Evolutionary conservation across 2,888 invertebrate genomes (phyloP), one percentile per base, ranked within the genome.

Genomic region (Philereme transversata): DNA sequence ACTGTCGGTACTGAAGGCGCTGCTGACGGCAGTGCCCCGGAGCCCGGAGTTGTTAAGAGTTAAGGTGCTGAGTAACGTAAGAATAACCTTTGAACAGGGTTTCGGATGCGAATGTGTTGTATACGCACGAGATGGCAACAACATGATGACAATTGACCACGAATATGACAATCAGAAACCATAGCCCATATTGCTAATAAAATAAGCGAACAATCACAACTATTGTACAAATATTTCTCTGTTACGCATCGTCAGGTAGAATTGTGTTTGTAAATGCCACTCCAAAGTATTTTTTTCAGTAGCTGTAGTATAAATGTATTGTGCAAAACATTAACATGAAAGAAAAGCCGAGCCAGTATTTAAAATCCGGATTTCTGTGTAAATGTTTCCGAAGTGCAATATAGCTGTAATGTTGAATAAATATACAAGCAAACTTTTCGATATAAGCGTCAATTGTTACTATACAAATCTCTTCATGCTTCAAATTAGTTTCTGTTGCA

Each of bases 311-410:
- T 76, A 76, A 74, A 68, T 22, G 22, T 78, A 76, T 76, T 77
- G 74, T 75, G 72, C 68, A 78, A 76, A 79, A 79, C 81, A 80
- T 80, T 73, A 22, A 81, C 76, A 81, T 84, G 81, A 79, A 84
- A 82, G 75, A 84, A 81, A 83, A 89, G 82, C 91, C 91, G 91
- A 92, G 91, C 91, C 91, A 92, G 87, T 91, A 90, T 88, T 88
- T 87, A 86, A 88, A 86, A 86, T 83, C 88, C 84, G 86, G 88
- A 89, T 88, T 87, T 89, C 83, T 84, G 82, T 87, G 84, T 86
- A 87, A 80, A 77, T 79, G 74, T 83, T 82, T 86, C 79, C 79
- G 79, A 81, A 78, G 88, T 90, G 90, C 90, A 90, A 87, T 88
- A 87, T 90, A 90, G 86, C 74, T 86, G 79, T 88, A 88, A 85